Percentiles rank a stretch among this genome's conserved stretches.
phyloP scores from a whole-genome alignment of 2,888 invertebrate species.

The Notocelia uddmanniana region DNA sequence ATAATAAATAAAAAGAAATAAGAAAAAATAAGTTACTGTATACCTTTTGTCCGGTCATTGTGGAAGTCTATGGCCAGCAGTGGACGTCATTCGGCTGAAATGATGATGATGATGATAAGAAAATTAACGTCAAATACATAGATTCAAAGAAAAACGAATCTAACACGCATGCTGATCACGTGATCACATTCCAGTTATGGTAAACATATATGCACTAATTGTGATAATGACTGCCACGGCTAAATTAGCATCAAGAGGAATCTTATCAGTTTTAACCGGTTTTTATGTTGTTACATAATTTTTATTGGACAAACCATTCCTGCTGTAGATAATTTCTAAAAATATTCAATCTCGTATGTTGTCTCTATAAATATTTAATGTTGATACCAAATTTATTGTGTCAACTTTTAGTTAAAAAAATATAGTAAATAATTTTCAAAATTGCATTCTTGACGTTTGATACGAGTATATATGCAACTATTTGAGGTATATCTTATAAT shows the following conservation, averaged over 20 bases:
- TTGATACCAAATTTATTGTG: not conserved
- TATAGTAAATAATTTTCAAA: too few species aligned
- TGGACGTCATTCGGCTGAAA: too few species aligned
- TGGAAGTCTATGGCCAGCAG: too few species aligned
- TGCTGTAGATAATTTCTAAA: not conserved
- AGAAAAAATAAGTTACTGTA: too few species aligned
- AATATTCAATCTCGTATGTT: not conserved
- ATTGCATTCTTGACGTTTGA: too few species aligned
- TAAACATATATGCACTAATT: constrained; percentile 18
- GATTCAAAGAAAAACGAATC: too few species aligned
- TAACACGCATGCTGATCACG: not conserved
- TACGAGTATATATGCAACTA: too few species aligned
- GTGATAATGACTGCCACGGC: constrained; percentile 7
- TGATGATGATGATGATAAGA: too few species aligned
- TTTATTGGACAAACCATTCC: not conserved
- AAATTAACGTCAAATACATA: too few species aligned
- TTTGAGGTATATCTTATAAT: too few species aligned
- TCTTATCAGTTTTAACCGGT: constrained; percentile 9
- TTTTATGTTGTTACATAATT: constrained; percentile 12
- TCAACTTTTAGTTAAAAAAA: not conserved
- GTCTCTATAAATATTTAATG: not conserved
- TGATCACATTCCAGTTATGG: not conserved
- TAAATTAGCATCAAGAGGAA: constrained; percentile 22
- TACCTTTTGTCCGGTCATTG: too few species aligned
- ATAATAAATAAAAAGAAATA: too few species aligned